These are phyloP conservation scores for Hephaestus fuliginosus DNA, from an alignment of 2,797 vertebrate species.

Conservation along the genomic window DNA sequence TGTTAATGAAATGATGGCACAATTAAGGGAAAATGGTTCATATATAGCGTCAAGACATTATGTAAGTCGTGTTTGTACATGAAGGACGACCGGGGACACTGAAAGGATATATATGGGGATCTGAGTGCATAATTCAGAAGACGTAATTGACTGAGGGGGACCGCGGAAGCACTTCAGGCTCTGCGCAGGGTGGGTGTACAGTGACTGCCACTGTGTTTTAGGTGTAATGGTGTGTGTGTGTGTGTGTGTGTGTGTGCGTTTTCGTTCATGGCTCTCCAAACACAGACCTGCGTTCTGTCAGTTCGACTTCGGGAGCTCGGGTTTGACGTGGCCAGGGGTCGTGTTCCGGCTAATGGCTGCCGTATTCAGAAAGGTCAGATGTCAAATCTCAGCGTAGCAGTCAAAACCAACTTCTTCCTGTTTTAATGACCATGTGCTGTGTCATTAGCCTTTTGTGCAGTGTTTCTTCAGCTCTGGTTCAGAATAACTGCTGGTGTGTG, in stretches of 20 bases:
- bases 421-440: slow-evolving; percentile 54
- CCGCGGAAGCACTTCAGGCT: not conserved
- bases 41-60: not conserved
- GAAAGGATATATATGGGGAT: not conserved
- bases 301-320: slow-evolving; percentile 47
- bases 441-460: slow-evolving; percentile 37
- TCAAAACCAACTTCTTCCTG: slow-evolving; percentile 59
- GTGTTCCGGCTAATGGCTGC: slow-evolving; percentile 58
- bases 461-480: slow-evolving; percentile 41
- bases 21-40: not conserved
- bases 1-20: not conserved
- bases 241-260: not conserved
- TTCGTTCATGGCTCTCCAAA: not conserved
- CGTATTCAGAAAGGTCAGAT: slow-evolving; percentile 62
- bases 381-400: slow-evolving; percentile 46
- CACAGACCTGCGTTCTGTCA: slow-evolving; percentile 56
- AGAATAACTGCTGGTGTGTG: slow-evolving; percentile 33
- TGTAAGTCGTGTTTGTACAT: not conserved
- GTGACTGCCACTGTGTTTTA: not conserved
- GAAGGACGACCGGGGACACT: not conserved
- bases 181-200: not conserved
- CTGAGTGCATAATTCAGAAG: not conserved
- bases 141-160: not conserved
- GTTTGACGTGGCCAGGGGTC: slow-evolving; percentile 54
- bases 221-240: not conserved